Conservation (phyloP, 2,888 invertebrate genomes). For the Drosophila affinis region DNA sequence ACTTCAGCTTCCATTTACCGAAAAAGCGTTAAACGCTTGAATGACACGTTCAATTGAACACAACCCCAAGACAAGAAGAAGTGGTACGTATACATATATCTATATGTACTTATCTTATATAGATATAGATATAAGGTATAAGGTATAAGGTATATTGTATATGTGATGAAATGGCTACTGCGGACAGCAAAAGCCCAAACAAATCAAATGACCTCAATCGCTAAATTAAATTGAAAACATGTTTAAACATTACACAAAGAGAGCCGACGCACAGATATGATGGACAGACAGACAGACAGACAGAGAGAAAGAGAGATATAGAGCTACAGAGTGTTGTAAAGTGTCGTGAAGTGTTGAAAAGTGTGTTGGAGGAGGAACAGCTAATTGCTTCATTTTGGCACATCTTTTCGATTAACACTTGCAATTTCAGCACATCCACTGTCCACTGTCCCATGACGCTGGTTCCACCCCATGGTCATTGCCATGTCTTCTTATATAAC, state of each 20-base stretch:
- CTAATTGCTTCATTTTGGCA: neutral
- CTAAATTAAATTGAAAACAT: conserved; percentile 67
- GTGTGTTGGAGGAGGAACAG: neutral
- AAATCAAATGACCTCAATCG: conserved; percentile 76
- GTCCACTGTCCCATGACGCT: neutral
- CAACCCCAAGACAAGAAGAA: conserved; percentile 33
- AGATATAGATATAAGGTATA: neutral
- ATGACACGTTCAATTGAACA: conserved; percentile 77
- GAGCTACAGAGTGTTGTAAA: neutral
- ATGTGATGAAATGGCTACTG: conserved; percentile 42
- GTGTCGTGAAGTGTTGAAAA: neutral
- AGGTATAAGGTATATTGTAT: neutral
- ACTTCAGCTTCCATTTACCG: conserved; percentile 30
- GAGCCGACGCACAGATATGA: conserved; percentile 2
- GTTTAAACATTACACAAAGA: conserved; percentile 49
- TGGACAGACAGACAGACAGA: neutral
- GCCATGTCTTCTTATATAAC: neutral
- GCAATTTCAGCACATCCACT: neutral
- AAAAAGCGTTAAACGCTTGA: conserved; percentile 67
- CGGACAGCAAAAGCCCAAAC: conserved; percentile 27
- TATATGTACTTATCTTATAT: conserved; percentile 10
- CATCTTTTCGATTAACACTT: neutral
- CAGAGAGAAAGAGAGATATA: neutral
- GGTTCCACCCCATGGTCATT: neutral
- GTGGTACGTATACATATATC: conserved; percentile 28